Percentiles rank a stretch among this genome's conserved stretches.
Evolutionary conservation across 2,113 vertebrate genomes (phyloP).

Genomic region (Maccullochella peelii): DNA sequence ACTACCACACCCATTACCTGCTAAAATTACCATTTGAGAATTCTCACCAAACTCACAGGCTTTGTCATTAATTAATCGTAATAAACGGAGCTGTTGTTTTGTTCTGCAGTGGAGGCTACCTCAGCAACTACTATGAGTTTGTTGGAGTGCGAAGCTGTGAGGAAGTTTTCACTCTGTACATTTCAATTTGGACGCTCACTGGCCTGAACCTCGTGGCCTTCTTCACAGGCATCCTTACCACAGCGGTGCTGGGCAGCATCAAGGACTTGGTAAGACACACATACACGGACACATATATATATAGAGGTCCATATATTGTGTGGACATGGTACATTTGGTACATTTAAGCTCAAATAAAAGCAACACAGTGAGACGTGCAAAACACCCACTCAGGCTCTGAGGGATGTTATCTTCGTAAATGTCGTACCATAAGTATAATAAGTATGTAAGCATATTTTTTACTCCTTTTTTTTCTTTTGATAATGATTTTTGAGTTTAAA

Average conservation of each 20-base stretch:
- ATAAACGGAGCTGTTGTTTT: constrained; percentile 4
- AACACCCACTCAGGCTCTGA: not conserved
- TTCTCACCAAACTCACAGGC: not conserved
- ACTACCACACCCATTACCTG: not conserved
- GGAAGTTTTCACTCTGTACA: constrained; percentile 77
- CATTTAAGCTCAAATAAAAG: not conserved
- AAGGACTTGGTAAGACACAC: constrained; percentile 75
- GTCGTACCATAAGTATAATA: no score
- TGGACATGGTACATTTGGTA: no score
- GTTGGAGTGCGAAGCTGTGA: constrained; percentile 82
- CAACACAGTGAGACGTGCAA: not conserved
- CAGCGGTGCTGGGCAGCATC: constrained; percentile 81
- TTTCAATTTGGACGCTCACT: constrained; percentile 77
- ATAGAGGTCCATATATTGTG: not conserved
- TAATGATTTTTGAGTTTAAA: not conserved
- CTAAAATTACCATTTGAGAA: not conserved
- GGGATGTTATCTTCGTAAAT: not conserved
- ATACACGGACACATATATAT: not conserved
- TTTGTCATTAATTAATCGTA: not conserved
- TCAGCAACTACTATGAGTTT: constrained; percentile 84
- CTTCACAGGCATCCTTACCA: constrained; percentile 75
- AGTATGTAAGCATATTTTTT: no score
- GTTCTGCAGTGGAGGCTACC: constrained; percentile 79
- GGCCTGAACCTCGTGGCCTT: constrained; percentile 80
- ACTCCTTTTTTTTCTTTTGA: not conserved